Evolutionary conservation across 1,140 invertebrate genomes (phyloP).

Genomic region (Apis laboriosa): DNA sequence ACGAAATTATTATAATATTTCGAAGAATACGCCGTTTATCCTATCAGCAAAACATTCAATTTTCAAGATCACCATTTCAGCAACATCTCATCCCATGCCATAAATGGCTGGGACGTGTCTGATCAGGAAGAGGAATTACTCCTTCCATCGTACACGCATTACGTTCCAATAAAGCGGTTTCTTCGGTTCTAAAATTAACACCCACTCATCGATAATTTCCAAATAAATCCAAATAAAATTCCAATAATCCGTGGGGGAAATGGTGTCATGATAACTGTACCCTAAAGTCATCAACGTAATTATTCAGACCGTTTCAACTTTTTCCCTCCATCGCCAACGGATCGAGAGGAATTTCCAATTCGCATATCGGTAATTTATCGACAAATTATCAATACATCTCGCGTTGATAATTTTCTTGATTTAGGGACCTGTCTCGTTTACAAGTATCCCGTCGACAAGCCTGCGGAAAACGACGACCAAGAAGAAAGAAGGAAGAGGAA

Average conservation of each 20-base stretch:
- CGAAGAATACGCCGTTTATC: too few species aligned
- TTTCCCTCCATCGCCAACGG: background rate
- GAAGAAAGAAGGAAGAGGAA: background rate
- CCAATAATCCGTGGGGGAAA: background rate
- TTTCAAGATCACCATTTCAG: background rate
- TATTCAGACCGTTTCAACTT: conserved; percentile 5
- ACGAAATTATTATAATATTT: too few species aligned
- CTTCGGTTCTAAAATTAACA: background rate
- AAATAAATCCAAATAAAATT: background rate
- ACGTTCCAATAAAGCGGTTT: background rate
- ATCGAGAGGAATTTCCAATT: conserved; percentile 24
- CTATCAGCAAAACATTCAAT: background rate
- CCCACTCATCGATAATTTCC: background rate
- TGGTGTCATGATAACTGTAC: background rate
- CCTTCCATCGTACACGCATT: background rate
- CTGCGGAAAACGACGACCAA: background rate
- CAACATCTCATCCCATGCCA: background rate
- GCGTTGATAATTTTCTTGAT: background rate
- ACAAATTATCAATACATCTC: background rate
- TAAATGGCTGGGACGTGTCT: background rate
- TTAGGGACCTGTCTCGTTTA: conserved; percentile 9
- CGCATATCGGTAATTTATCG: conserved; percentile 3
- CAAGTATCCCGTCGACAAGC: conserved; percentile 6
- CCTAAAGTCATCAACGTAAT: background rate
- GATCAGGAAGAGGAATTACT: background rate